Evolutionary conservation across 1,140 invertebrate genomes (phyloP), one percentile per base, ranked within the genome.

Genomic region (Pseudomyrmex flavicornis): DNA sequence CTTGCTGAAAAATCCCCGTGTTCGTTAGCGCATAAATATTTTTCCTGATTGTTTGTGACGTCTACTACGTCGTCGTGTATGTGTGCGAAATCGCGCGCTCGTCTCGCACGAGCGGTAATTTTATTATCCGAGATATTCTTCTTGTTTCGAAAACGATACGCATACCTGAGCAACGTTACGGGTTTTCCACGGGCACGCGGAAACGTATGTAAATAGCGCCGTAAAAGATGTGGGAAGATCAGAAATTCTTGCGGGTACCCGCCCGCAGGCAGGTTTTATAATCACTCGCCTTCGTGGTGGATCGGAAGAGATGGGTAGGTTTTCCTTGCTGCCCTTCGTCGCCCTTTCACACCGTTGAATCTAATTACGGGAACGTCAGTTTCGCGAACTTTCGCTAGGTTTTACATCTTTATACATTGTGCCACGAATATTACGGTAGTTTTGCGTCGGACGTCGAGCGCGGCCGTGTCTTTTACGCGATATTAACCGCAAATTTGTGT

Each of bases 311-410:
- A 85, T 4, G 5, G 35, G 4, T 35, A 35, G 35, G 0, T 35
- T 87, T 87, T 83, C 77, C 85, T n/a, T n/a, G 80, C 86, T 87
- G 85, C 86, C 86, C 85, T 54, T 68, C 66, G 72, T 76, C 83
- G 83, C 82, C 74, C 86, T 90, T 90, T 88, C 87, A 79, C 65
- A 80, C 85, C 85, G 75, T 77, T 88, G 86, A 84, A 90, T 90
- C 89, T 89, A 90, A 88, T 90, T 90, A 90, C 85, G 70, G 83
- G 82, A 82, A 89, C 88, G 89, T 90, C 89, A 90, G 86, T 75
- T 84, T 88, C 83, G 75, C 82, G 35, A 87, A 84, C 85, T 88
- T 82, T 87, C 35, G 20, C 56, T 72, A 20, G 61, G 75, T 87
- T 88, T 82, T 69, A 83, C 86, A 87, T 87, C 82, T 74, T 80